phyloP scores from a whole-genome alignment of 2,888 invertebrate species.

The Craniophora ligustri region DNA sequence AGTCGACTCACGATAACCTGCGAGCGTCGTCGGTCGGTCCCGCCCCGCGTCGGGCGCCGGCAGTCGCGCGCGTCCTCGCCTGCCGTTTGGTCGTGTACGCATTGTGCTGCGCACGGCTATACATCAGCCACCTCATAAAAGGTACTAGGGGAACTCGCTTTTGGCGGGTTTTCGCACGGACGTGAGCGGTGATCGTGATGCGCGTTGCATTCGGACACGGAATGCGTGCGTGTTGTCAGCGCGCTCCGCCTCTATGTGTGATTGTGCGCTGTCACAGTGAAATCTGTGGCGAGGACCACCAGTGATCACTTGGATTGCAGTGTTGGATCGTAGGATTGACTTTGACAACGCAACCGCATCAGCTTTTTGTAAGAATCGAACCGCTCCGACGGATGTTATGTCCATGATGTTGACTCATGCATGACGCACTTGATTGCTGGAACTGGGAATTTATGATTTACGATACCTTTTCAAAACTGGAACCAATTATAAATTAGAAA shows the following conservation, averaged over 20 bases:
- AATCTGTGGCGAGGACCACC: slow-evolving; percentile 77
- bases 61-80: slow-evolving; percentile 83
- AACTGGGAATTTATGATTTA: slow-evolving; percentile 78
- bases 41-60: slow-evolving; percentile 76
- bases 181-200: slow-evolving; percentile 75
- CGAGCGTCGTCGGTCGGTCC: slow-evolving; percentile 79
- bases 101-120: slow-evolving; percentile 55
- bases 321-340: slow-evolving; percentile 83
- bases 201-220: slow-evolving; percentile 77
- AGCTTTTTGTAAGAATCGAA: slow-evolving; percentile 81
- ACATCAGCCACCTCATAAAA: slow-evolving; percentile 57
- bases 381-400: slow-evolving; percentile 80
- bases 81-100: slow-evolving; percentile 70
- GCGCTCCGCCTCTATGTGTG: slow-evolving; percentile 60
- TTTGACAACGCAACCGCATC: slow-evolving; percentile 69
- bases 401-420: slow-evolving; percentile 87
- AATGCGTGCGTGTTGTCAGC: slow-evolving; percentile 80
- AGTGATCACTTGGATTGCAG: slow-evolving; percentile 87
- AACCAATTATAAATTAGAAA: slow-evolving; percentile 41
- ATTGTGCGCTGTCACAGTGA: slow-evolving; percentile 74
- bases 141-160: slow-evolving; percentile 79
- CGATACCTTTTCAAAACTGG: slow-evolving; percentile 50
- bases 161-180: slow-evolving; percentile 84
- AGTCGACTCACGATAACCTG: slow-evolving; percentile 87
- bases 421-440: slow-evolving; percentile 86